Evolutionary conservation across 2,888 invertebrate species (phyloP).

Genomic region (Leptura quadrifasciata): DNA sequence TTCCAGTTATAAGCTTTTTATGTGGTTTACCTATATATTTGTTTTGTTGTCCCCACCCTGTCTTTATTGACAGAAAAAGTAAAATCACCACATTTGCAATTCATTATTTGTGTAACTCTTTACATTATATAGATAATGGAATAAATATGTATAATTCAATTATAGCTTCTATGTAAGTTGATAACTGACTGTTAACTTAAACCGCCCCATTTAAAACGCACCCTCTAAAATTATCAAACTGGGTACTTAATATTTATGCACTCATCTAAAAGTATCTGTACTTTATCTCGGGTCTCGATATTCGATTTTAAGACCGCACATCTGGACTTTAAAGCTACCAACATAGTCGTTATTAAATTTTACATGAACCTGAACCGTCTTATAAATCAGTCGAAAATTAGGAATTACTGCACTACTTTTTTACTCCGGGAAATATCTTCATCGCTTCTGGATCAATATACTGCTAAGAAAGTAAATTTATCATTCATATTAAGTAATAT

Average conservation of each 20-base stretch:
- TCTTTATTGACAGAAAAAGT: too few species aligned
- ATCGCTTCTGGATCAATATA: slow-evolving; percentile 16
- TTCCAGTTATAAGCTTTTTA: too few species aligned
- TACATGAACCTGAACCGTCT: slow-evolving; percentile 63
- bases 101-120: too few species aligned
- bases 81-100: too few species aligned
- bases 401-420: slow-evolving; percentile 63
- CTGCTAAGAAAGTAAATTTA: too few species aligned
- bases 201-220: background rate
- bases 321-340: slow-evolving; percentile 61
- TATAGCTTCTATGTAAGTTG: background rate
- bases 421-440: slow-evolving; percentile 31
- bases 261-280: slow-evolving; percentile 38
- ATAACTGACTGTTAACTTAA: slow-evolving; percentile 5
- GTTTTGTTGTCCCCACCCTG: too few species aligned
- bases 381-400: slow-evolving; percentile 67
- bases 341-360: slow-evolving; percentile 67
- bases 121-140: background rate
- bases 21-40: too few species aligned
- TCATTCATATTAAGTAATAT: too few species aligned
- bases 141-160: background rate
- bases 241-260: slow-evolving; percentile 35
- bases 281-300: slow-evolving; percentile 44
- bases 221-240: slow-evolving; percentile 15
- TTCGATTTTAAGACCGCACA: slow-evolving; percentile 53